These are phyloP conservation scores for Calonectris borealis DNA, from an alignment of 2,113 vertebrate genomes.

Conservation along the genomic window DNA sequence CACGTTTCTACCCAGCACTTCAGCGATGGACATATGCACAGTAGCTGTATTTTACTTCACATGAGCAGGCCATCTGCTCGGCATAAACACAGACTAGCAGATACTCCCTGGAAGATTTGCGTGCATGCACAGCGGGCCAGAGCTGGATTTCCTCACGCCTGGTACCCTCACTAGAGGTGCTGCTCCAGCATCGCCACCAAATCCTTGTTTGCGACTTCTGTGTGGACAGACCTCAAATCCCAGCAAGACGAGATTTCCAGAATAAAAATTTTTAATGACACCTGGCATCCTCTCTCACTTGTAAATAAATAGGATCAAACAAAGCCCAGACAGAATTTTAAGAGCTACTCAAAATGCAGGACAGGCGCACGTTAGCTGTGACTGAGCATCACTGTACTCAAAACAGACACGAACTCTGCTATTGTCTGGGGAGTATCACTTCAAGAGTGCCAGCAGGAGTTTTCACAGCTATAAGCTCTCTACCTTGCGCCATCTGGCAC, in stretches of 20 bases:
- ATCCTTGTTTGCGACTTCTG: neutral
- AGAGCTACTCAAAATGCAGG: neutral
- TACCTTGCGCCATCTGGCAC: neutral
- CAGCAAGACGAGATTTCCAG: neutral
- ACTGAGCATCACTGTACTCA: neutral
- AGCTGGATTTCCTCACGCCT: neutral
- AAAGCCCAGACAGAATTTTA: neutral
- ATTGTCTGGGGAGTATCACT: neutral
- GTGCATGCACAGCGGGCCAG: rapidly evolving
- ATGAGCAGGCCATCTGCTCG: neutral
- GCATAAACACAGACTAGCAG: neutral
- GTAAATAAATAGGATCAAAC: neutral
- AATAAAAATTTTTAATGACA: neutral
- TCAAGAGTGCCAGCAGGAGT: neutral
- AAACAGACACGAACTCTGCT: neutral
- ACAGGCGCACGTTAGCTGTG: neutral
- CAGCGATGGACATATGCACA: rapidly evolving
- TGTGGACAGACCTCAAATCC: neutral
- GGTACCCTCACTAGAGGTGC: neutral
- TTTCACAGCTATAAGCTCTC: neutral
- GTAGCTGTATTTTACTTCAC: neutral
- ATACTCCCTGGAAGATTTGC: neutral
- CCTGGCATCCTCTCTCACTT: neutral
- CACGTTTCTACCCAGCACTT: neutral
- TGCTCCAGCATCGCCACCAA: neutral